Base-by-base conservation (phyloP, 2,113 vertebrate species). In the Origma solitaria region DNA sequence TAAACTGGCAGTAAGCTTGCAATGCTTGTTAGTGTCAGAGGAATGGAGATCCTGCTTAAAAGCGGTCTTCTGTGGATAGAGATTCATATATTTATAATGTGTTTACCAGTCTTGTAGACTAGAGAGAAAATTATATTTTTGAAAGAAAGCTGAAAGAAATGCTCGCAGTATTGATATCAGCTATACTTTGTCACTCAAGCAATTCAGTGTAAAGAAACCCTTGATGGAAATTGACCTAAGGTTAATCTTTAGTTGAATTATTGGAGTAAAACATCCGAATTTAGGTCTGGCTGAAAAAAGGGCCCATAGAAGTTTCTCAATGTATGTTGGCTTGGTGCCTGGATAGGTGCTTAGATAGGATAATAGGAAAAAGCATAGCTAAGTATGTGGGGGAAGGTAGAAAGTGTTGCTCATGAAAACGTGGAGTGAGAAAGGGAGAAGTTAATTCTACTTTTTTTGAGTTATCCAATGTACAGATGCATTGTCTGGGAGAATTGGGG, bases 271-370 rank as follows among this genome's bases (percentile, higher is more conserved):
- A 30, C 0, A 1, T 69, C 28, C 57, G 44, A 69, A 75, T 40
- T 86, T 38, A 57, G 15, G 11, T 40, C 54, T 70, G 54, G 15
- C 53, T 77, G 49, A 69, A 57, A 88, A 45, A 33, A 35, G 42
- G 4, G 15, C 25, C 3, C 8, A 0, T 24, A 30, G 14, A 28
- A 50, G 2, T 14, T 27, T 71, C 31, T 33, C 45, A 31, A 1
- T 69, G 20, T 38, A 72, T 93, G 15, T 61, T 80, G 53, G 21
- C 42, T 47, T 69, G 20, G 10, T 79, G 65, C 30, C 61, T 81
- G n/a, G 23, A 8, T 56, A 79, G 40, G 23, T 37, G 15, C 61
- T 91, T 69, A 27, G 45, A 7, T 61, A 72, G 81, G 37, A 18
- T 38, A 62, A 60, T 12, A 40, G 44, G 35, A 7, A 64, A 77